A percentile compares a stretch with the other conserved stretches of the same genome.
phyloP scores from a whole-genome alignment of 2,113 vertebrate species.

The Tamias sibiricus region DNA sequence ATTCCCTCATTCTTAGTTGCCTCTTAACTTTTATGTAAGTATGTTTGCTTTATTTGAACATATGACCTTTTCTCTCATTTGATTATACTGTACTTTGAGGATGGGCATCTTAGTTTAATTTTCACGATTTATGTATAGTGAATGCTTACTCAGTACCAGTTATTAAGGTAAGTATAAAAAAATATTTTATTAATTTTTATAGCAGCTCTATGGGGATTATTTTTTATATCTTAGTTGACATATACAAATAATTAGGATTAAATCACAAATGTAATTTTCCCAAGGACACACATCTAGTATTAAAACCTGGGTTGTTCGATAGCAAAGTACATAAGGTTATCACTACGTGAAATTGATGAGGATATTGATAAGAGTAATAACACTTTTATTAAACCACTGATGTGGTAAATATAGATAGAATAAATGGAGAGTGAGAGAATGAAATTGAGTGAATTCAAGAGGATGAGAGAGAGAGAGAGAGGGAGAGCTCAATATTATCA shows the following conservation, averaged over 20 bases:
- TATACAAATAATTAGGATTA: constrained; percentile 2
- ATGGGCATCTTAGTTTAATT: constrained; percentile 7
- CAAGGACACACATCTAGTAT: not conserved
- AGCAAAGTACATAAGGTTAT: not conserved
- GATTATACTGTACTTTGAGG: not conserved
- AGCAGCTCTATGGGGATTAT: not conserved
- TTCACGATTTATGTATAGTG: not conserved
- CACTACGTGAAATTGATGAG: not conserved
- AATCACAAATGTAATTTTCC: not conserved
- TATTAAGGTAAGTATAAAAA: constrained; percentile 27
- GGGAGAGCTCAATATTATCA: not conserved
- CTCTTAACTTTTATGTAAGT: not conserved
- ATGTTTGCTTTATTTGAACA: constrained; percentile 33
- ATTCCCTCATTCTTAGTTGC: not conserved
- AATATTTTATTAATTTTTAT: constrained; percentile 29
- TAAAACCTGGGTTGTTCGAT: not conserved
- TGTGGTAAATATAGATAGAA: not conserved
- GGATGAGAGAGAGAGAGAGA: not conserved
- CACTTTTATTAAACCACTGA: not conserved
- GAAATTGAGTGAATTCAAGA: not conserved
- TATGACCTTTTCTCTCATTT: not conserved
- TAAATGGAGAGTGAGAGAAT: not conserved
- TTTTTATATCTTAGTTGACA: constrained; percentile 37
- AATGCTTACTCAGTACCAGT: not conserved
- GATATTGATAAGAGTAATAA: not conserved